Percentiles rank a stretch among this genome's conserved stretches.
These are phyloP conservation scores for Falcunculus frontatus DNA, from an alignment of 2,113 vertebrate genomes.

Conservation along the genomic window DNA sequence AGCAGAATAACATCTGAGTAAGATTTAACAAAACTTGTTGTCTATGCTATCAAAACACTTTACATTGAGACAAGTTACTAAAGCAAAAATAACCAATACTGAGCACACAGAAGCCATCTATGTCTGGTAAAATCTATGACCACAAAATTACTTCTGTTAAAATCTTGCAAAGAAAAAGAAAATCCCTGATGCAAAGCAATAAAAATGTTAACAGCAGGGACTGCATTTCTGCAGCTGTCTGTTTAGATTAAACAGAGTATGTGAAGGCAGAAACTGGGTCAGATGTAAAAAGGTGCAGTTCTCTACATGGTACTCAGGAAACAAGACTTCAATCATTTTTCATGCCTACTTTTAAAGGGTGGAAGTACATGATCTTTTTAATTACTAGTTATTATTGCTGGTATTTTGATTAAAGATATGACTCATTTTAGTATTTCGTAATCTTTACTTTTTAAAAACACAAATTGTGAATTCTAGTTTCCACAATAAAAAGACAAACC, in stretches of 20 bases:
- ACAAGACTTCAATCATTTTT: neutral
- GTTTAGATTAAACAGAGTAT: neutral
- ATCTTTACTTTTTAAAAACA: neutral
- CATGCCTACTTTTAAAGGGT: neutral
- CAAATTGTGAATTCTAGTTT: neutral
- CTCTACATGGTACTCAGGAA: neutral
- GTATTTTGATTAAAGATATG: neutral
- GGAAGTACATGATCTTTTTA: neutral
- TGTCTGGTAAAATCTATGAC: neutral
- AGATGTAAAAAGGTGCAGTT: neutral
- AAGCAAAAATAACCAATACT: neutral
- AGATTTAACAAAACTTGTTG: neutral
- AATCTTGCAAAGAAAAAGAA: neutral
- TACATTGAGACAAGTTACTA: neutral
- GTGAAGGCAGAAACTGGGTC: neutral
- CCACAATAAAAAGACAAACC: neutral
- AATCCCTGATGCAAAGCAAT: neutral
- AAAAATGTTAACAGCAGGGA: neutral
- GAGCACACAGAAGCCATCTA: neutral
- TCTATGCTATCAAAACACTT: neutral
- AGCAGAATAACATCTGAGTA: neutral
- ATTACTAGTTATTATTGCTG: neutral
- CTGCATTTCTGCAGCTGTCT: neutral
- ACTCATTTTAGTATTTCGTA: neutral
- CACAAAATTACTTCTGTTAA: neutral